A percentile compares a stretch with the other conserved stretches of the same genome.
phyloP scores from a whole-genome alignment of 2,888 invertebrate genomes.

The Nomada hirtipes region DNA sequence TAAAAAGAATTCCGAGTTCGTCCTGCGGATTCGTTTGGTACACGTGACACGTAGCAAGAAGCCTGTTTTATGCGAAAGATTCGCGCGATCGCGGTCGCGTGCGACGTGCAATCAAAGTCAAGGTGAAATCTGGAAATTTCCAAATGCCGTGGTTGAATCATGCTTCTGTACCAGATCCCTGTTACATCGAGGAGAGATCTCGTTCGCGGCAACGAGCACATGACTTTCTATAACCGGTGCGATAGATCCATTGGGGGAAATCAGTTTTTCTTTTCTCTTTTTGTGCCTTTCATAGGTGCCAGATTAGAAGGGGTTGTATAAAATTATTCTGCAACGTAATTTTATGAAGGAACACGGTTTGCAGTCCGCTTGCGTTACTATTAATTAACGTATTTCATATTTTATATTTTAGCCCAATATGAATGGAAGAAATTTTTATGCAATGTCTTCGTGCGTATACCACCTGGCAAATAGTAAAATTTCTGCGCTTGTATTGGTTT shows the following conservation, averaged over 20 bases:
- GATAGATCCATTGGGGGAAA: conserved; percentile 16
- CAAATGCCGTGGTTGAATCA: conserved; percentile 55
- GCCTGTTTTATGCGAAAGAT: conserved; percentile 43
- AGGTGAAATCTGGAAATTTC: conserved; percentile 68
- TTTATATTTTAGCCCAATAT: too few relatives aligned
- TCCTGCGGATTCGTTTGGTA: conserved; percentile 29
- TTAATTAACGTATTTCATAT: too few relatives aligned
- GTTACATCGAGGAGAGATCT: conserved; percentile 28
- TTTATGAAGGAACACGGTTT: too few relatives aligned
- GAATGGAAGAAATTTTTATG: too few relatives aligned
- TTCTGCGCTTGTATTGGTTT: too few relatives aligned
- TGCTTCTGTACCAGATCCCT: conserved; percentile 53
- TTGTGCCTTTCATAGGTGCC: too few relatives aligned
- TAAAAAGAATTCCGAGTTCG: conserved; percentile 38
- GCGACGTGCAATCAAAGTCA: conserved; percentile 71
- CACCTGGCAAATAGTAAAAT: too few relatives aligned
- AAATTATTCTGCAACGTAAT: too few relatives aligned
- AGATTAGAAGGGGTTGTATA: too few relatives aligned
- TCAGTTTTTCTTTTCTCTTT: background rate
- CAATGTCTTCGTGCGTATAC: too few relatives aligned
- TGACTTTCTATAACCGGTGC: conserved; percentile 25
- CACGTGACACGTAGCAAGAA: conserved; percentile 31
- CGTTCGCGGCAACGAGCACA: conserved; percentile 1
- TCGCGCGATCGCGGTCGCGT: conserved; percentile 62
- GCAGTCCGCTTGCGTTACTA: too few relatives aligned